These are phyloP conservation scores for Epinotia demarniana DNA, from an alignment of 2,888 invertebrate genomes.

Conservation along the genomic window DNA sequence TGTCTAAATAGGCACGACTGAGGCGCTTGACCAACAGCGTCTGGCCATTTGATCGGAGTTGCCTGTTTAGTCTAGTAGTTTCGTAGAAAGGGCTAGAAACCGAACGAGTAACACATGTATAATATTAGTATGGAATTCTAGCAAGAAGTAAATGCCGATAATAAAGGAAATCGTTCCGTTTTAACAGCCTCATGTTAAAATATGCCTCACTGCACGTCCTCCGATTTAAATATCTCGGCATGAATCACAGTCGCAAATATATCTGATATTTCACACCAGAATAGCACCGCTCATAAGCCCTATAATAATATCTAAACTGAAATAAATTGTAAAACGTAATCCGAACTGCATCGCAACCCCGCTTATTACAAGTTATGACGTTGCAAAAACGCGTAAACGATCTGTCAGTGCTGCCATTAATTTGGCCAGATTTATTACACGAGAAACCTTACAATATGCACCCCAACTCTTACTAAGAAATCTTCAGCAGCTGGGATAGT, in stretches of 20 bases:
- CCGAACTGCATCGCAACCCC: slow-evolving; percentile 50
- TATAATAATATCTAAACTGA: slow-evolving; percentile 11
- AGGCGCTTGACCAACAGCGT: no score
- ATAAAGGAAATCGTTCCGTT: slow-evolving; percentile 6
- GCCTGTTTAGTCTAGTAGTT: no score
- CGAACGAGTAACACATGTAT: neutral
- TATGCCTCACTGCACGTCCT: slow-evolving; percentile 5
- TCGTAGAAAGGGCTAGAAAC: no score
- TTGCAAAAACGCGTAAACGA: slow-evolving; percentile 76
- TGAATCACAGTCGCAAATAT: neutral
- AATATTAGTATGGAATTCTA: neutral
- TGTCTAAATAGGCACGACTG: no score
- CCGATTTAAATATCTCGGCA: neutral
- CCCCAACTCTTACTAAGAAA: slow-evolving; percentile 41
- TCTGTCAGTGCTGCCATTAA: slow-evolving; percentile 80
- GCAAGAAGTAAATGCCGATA: neutral
- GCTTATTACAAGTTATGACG: slow-evolving; percentile 76
- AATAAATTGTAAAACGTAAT: slow-evolving; percentile 49
- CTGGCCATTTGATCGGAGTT: no score
- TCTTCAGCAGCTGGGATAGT: slow-evolving; percentile 32
- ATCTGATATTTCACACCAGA: slow-evolving; percentile 21
- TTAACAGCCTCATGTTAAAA: slow-evolving; percentile 7
- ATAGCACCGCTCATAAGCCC: neutral
- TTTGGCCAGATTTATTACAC: slow-evolving; percentile 79
- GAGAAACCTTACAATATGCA: slow-evolving; percentile 64